These are phyloP conservation scores for Drosophila micromelanica DNA, from an alignment of 1,140 invertebrate genomes.

Conservation along the genomic window DNA sequence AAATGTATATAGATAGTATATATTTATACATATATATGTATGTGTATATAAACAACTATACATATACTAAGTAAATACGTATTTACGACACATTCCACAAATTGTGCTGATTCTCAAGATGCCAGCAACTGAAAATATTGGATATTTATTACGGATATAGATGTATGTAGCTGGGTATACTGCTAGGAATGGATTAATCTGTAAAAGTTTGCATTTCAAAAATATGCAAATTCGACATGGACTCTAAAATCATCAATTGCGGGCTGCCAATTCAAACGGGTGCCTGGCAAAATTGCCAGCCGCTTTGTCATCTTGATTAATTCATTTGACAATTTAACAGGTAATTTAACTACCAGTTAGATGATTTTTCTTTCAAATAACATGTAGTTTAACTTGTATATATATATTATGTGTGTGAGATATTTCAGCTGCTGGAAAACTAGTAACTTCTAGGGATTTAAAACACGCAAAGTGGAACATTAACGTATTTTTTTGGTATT, in stretches of 20 bases:
- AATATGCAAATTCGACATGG: neutral
- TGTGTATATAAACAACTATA: slow-evolving; percentile 12
- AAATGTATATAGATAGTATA: slow-evolving; percentile 4
- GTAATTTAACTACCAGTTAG: neutral
- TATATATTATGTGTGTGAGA: neutral
- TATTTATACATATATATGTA: slow-evolving; percentile 1
- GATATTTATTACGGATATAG: neutral
- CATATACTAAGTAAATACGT: slow-evolving; percentile 3
- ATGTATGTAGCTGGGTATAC: too few species aligned
- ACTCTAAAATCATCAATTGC: neutral
- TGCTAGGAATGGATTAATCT: neutral
- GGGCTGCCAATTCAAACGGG: neutral
- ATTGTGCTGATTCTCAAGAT: neutral
- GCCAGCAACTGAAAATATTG: slow-evolving; percentile 6
- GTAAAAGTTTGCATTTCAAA: neutral
- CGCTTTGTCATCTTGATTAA: neutral
- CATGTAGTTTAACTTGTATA: slow-evolving; percentile 1
- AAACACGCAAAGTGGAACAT: slow-evolving; percentile 9
- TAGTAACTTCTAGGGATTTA: slow-evolving; percentile 3
- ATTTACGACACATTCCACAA: neutral
- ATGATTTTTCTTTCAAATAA: too few species aligned
- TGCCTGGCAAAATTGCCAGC: neutral
- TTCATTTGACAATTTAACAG: too few species aligned
- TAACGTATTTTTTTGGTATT: slow-evolving; percentile 17
- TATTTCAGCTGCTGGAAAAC: slow-evolving; percentile 5